Evolutionary conservation across 2,797 vertebrate species (phyloP).

Genomic region (Danionella dracula): DNA sequence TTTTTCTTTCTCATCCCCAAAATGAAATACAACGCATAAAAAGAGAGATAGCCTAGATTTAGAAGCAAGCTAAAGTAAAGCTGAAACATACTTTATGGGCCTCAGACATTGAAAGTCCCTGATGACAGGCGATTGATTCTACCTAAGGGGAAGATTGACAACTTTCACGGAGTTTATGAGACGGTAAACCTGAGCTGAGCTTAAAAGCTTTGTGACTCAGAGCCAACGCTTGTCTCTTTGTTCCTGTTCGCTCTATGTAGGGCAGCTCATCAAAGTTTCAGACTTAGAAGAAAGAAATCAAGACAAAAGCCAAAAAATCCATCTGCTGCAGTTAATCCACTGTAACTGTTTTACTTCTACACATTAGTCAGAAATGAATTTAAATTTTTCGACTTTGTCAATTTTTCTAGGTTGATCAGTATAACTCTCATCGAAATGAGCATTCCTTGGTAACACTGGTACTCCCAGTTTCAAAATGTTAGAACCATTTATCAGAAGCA

Average conservation of each 20-base stretch:
- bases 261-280: slow-evolving; percentile 28
- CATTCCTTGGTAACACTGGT: too few species aligned
- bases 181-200: background rate
- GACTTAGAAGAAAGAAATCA: background rate
- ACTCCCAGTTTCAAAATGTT: too few species aligned
- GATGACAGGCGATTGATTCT: slow-evolving; percentile 25
- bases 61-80: background rate
- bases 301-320: slow-evolving; percentile 25
- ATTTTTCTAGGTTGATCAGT: too few species aligned
- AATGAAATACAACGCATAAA: too few species aligned
- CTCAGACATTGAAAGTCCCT: background rate
- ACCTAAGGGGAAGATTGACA: slow-evolving; percentile 21
- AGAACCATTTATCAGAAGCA: too few species aligned
- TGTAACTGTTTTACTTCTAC: slow-evolving; percentile 14
- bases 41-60: background rate
- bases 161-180: slow-evolving; percentile 10
- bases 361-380: too few species aligned
- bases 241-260: slow-evolving; percentile 6
- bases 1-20: too few species aligned
- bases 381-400: too few species aligned
- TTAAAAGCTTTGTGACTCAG: background rate
- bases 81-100: background rate
- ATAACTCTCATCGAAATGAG: too few species aligned
- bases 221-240: background rate
- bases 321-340: slow-evolving; percentile 23